A percentile compares a stretch with the other conserved stretches of the same genome.
These are phyloP conservation scores for Tragelaphus strepsiceros DNA, from an alignment of 2,113 vertebrate species.

Conservation along the genomic window DNA sequence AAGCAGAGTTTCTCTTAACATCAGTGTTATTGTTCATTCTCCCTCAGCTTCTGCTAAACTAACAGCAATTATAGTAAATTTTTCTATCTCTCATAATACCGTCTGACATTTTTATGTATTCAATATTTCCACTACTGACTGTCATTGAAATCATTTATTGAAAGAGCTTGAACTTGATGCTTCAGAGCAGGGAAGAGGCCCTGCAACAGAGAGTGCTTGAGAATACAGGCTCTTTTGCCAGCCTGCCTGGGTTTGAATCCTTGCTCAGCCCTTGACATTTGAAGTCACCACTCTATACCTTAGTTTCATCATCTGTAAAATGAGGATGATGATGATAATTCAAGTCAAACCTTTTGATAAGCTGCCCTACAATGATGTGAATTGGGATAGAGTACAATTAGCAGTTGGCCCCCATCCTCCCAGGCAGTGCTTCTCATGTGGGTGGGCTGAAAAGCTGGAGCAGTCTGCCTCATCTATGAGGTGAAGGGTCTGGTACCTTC, in stretches of 20 bases:
- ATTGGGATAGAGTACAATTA: background rate
- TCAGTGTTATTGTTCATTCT: conserved; percentile 11
- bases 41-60: background rate
- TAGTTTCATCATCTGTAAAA: background rate
- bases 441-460: background rate
- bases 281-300: background rate
- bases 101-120: background rate
- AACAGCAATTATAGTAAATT: background rate
- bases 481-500: background rate
- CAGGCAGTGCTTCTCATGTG: background rate
- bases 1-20: conserved; percentile 1
- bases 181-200: background rate
- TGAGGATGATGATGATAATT: background rate
- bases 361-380: background rate
- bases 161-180: background rate
- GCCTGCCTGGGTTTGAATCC: too few species aligned
- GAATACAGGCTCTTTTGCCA: background rate
- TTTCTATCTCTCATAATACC: background rate
- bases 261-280: background rate
- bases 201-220: rapidly evolving
- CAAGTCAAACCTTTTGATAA: background rate
- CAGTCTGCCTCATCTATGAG: background rate
- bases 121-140: background rate
- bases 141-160: background rate
- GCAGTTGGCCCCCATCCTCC: background rate